phyloP scores from a whole-genome alignment of 2,113 vertebrate genomes.

The Cricetomys ansorgei region DNA sequence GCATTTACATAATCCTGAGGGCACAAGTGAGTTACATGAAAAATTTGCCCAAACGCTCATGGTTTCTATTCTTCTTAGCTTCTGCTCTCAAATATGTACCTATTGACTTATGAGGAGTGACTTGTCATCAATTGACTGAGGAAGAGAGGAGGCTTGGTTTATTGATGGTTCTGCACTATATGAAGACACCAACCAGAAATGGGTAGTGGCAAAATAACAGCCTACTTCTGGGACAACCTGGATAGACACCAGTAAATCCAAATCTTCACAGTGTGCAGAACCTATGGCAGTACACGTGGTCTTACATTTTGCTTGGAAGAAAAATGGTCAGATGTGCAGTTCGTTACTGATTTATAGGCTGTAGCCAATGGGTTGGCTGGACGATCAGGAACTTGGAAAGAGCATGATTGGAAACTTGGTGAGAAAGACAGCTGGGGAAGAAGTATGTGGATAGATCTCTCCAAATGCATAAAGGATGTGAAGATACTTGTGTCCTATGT shows the following conservation, averaged over 20 bases:
- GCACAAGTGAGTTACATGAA: not conserved
- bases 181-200: not conserved
- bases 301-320: not conserved
- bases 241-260: not conserved
- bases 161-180: not conserved
- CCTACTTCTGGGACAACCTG: not conserved
- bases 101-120: not conserved
- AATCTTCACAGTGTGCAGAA: not conserved
- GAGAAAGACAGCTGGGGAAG: not conserved
- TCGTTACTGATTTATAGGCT: not conserved
- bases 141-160: not conserved
- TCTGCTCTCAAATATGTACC: not conserved
- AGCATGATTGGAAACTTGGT: not conserved
- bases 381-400: not conserved
- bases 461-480: not conserved
- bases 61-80: not conserved
- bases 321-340: not conserved
- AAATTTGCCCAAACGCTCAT: not conserved
- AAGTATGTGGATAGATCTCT: not conserved
- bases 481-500: not conserved
- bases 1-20: not conserved
- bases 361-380: not conserved
- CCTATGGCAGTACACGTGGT: not conserved
- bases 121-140: not conserved
- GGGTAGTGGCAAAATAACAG: not conserved